phyloP scores from a whole-genome alignment of 2,113 vertebrate species.

The Charadrius vociferus region DNA sequence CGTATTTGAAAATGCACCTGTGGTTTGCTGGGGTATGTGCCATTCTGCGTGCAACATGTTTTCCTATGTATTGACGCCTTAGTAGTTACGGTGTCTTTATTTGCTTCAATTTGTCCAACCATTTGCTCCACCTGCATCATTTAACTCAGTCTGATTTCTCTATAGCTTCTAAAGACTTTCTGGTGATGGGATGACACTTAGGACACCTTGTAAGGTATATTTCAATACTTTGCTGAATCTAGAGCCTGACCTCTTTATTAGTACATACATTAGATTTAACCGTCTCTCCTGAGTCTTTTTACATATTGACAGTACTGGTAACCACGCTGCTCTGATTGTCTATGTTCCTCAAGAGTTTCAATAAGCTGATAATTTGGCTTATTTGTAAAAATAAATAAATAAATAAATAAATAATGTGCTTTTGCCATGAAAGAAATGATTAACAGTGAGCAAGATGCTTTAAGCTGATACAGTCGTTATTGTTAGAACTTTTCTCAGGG shows the following conservation, averaged over 20 bases:
- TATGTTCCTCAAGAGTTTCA: not conserved
- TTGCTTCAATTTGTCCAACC: not conserved
- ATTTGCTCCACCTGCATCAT: not conserved
- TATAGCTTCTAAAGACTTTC: not conserved
- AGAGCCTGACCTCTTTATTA: not conserved
- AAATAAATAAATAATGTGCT: too few relatives aligned
- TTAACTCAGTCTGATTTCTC: not conserved
- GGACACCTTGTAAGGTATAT: not conserved
- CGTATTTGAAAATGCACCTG: not conserved
- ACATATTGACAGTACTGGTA: not conserved
- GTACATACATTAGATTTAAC: not conserved
- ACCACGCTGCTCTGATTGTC: not conserved
- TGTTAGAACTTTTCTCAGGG: not conserved
- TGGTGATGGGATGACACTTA: not conserved
- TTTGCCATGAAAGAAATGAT: not conserved
- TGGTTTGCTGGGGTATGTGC: not conserved
- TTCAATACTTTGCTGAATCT: not conserved
- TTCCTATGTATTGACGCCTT: not conserved
- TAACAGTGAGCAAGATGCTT: not conserved
- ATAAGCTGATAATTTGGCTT: not conserved
- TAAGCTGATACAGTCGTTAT: not conserved
- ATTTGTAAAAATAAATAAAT: too few relatives aligned
- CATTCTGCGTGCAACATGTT: accelerated
- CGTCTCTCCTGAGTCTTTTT: not conserved
- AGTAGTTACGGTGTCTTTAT: not conserved